Conservation (phyloP, 2,888 invertebrate genomes). For the Copidosoma aretas region DNA sequence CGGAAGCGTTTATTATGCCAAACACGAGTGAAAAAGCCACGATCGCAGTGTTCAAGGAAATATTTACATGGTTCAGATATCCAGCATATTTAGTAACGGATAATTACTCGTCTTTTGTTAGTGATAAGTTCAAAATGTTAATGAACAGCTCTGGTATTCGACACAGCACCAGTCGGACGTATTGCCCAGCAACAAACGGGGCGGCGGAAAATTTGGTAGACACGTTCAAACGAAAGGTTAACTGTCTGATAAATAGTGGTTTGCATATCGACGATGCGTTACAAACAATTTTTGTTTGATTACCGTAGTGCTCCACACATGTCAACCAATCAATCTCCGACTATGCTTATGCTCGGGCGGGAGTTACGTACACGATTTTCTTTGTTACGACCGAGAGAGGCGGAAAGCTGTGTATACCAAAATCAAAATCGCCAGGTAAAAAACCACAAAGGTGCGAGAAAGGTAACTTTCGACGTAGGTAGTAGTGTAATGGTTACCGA, state of each 20-base stretch:
- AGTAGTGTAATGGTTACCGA: constrained; percentile 18
- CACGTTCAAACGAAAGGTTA: not conserved
- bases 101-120: not conserved
- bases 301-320: constrained; percentile 7
- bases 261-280: not conserved
- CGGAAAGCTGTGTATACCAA: not conserved
- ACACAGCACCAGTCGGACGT: not conserved
- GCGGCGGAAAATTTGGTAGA: not conserved
- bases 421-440: constrained; percentile 24
- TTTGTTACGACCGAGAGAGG: constrained; percentile 22
- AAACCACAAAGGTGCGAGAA: constrained; percentile 17
- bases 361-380: constrained; percentile 36
- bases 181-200: not conserved
- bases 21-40: not conserved
- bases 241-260: not conserved
- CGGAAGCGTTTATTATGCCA: not conserved
- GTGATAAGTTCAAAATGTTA: not conserved
- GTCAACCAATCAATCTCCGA: constrained; percentile 34
- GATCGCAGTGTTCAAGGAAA: not conserved
- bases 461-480: constrained; percentile 1
- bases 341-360: constrained; percentile 23
- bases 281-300: no score
- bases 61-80: not conserved
- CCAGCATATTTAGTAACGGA: not conserved
- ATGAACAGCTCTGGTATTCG: not conserved